phyloP scores from a whole-genome alignment of 2,113 vertebrate species.

The Bettongia penicillata region DNA sequence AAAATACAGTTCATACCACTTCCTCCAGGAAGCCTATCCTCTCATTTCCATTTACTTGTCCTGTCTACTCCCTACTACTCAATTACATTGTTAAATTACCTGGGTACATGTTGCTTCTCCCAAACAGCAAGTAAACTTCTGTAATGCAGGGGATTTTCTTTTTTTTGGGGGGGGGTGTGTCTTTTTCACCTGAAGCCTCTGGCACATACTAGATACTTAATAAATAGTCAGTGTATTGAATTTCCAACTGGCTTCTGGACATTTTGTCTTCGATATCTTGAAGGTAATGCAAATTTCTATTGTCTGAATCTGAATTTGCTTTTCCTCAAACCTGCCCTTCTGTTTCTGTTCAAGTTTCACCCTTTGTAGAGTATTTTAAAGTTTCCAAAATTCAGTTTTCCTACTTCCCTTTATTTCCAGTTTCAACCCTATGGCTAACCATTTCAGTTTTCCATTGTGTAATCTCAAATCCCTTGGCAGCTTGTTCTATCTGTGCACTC shows the following conservation, averaged over 20 bases:
- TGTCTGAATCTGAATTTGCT: not conserved
- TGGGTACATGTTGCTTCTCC: not conserved
- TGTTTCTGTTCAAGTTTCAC: not conserved
- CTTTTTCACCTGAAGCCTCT: not conserved
- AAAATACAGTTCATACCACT: not conserved
- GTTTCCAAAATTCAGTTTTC: not conserved
- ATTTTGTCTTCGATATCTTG: not conserved
- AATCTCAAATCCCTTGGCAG: not conserved
- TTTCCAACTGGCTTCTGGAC: not conserved
- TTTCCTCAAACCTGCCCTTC: not conserved
- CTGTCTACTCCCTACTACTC: not conserved
- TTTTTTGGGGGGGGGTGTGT: not conserved
- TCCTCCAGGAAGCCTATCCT: not conserved
- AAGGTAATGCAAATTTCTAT: not conserved
- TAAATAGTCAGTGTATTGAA: not conserved
- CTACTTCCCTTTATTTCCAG: not conserved
- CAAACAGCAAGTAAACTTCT: not conserved
- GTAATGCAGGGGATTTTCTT: not conserved
- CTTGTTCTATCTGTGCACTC: not conserved
- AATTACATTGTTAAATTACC: not conserved
- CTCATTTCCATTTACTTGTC: not conserved
- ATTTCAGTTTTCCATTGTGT: not conserved
- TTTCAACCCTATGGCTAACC: not conserved
- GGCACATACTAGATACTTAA: not conserved
- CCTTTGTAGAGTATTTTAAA: not conserved